Evolutionary conservation across 2,888 invertebrate species (phyloP).

Genomic region (Teinopalpus imperialis): DNA sequence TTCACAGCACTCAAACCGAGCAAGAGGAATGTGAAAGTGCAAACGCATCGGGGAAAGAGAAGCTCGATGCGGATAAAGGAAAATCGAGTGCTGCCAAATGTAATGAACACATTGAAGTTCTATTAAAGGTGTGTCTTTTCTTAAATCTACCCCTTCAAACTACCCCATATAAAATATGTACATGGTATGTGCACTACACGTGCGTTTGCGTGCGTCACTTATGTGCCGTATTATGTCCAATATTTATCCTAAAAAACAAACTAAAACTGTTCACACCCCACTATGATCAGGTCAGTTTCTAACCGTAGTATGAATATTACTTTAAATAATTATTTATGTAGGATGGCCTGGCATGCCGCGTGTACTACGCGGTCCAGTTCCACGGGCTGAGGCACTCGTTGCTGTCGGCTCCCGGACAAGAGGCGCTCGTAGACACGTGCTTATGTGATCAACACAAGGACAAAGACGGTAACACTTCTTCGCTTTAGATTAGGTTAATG

Average conservation of each 20-base stretch:
- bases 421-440: constrained; percentile 32
- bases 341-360: constrained; percentile 93
- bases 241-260: too few relatives aligned
- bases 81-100: constrained; percentile 52
- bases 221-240: too few relatives aligned
- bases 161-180: too few relatives aligned
- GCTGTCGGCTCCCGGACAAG: constrained; percentile 48
- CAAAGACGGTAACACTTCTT: constrained; percentile 35
- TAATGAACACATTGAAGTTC: constrained; percentile 70
- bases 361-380: constrained; percentile 96
- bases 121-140: constrained; percentile 55
- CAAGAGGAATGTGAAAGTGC: constrained; percentile 48
- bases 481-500: too few relatives aligned
- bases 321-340: too few relatives aligned
- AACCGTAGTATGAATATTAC: too few relatives aligned
- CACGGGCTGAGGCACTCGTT: constrained; percentile 86
- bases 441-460: constrained; percentile 49
- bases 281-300: too few relatives aligned
- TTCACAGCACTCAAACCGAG: constrained; percentile 53
- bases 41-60: constrained; percentile 48
- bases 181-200: too few relatives aligned
- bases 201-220: too few relatives aligned
- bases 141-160: too few relatives aligned
- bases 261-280: too few relatives aligned
- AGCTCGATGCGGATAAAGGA: constrained; percentile 56